A percentile compares a stretch with the other conserved stretches of the same genome.
These are phyloP conservation scores for Holacanthus passer DNA, from an alignment of 2,113 vertebrate genomes.

Conservation along the genomic window DNA sequence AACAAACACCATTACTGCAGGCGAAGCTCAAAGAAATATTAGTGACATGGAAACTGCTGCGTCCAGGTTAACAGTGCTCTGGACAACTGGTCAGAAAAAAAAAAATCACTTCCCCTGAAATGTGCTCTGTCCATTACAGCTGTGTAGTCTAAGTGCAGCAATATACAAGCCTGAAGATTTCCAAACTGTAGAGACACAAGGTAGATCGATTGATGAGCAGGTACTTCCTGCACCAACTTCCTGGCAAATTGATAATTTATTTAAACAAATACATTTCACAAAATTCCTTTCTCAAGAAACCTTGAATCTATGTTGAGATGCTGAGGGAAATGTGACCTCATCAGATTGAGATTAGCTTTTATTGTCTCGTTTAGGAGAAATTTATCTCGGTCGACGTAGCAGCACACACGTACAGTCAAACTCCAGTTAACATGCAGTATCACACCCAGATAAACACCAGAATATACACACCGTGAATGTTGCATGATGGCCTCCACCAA, in stretches of 20 bases:
- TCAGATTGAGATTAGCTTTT: too few relatives aligned
- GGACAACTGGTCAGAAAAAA: constrained; percentile 10
- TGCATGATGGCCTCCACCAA: too few relatives aligned
- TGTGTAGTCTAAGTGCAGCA: constrained; percentile 58
- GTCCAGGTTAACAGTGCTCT: constrained; percentile 5
- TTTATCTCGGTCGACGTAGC: too few relatives aligned
- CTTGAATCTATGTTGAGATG: not conserved
- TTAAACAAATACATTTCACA: constrained; percentile 60
- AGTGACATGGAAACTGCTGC: constrained; percentile 8
- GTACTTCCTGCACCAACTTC: constrained; percentile 67
- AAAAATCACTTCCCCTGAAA: constrained; percentile 18
- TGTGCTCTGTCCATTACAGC: constrained; percentile 53
- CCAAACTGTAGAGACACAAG: constrained; percentile 52
- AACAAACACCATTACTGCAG: constrained; percentile 28
- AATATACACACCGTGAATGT: too few relatives aligned
- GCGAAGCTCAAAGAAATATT: not conserved
- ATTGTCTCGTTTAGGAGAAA: too few relatives aligned
- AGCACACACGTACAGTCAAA: too few relatives aligned
- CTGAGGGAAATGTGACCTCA: constrained; percentile 11
- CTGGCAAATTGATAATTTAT: constrained; percentile 71
- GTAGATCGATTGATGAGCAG: constrained; percentile 72
- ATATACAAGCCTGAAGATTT: constrained; percentile 44
- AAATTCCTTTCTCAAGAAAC: constrained; percentile 19
- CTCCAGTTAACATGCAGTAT: too few relatives aligned
- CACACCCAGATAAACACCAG: too few relatives aligned